phyloP scores from a whole-genome alignment of 1,140 invertebrate genomes.

The Diabrotica virgifera region DNA sequence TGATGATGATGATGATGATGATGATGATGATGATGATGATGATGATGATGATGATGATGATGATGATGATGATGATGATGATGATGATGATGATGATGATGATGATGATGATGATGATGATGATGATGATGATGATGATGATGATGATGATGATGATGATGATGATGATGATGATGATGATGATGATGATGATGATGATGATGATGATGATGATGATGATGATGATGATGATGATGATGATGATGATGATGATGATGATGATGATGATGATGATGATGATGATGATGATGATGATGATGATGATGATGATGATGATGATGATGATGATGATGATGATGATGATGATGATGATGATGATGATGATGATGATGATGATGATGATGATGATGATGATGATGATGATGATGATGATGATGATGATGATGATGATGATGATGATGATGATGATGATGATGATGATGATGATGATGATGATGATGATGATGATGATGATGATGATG shows the following conservation, averaged over 20 bases:
- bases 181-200: conserved; percentile 33
- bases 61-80: conserved; percentile 6
- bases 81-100: conserved; percentile 16
- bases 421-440: not conserved
- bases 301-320: conserved; percentile 5
- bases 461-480: conserved; percentile 6
- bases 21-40: conserved; percentile 2
- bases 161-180: conserved; percentile 29
- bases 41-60: conserved; percentile 2
- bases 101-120: conserved; percentile 29
- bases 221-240: conserved; percentile 13
- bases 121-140: conserved; percentile 29
- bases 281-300: conserved; percentile 16
- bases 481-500: conserved; percentile 10
- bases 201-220: conserved; percentile 28
- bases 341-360: conserved; percentile 7
- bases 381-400: conserved; percentile 1
- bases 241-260: conserved; percentile 21
- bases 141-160: conserved; percentile 24
- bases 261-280: conserved; percentile 26
- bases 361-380: conserved; percentile 10
- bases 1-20: conserved; percentile 2
- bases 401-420: conserved; percentile 5
- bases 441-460: conserved; percentile 9
- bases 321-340: not conserved